phyloP scores from a whole-genome alignment of 2,797 vertebrate genomes.

The Chloroceryle inda region DNA sequence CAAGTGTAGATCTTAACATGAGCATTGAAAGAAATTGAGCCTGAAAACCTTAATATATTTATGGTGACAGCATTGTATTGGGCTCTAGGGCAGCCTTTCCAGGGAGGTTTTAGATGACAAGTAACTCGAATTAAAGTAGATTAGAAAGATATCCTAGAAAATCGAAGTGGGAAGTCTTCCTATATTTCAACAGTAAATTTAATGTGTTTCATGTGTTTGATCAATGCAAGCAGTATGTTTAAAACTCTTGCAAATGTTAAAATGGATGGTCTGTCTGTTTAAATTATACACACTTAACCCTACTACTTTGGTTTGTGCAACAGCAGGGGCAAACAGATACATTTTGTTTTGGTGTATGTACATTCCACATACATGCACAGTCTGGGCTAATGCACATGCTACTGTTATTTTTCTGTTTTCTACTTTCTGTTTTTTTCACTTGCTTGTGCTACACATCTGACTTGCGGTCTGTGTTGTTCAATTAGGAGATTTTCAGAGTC shows the following conservation, averaged over 20 bases:
- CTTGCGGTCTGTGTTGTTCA: neutral
- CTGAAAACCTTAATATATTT: neutral
- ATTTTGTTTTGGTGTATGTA: neutral
- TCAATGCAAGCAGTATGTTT: neutral
- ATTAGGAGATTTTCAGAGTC: conserved; percentile 9
- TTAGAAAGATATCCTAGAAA: neutral
- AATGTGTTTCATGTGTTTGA: neutral
- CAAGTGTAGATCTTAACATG: neutral
- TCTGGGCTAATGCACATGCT: neutral
- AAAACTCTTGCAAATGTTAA: neutral
- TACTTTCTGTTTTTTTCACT: neutral
- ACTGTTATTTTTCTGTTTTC: neutral
- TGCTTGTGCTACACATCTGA: neutral
- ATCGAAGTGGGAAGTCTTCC: neutral
- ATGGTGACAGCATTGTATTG: neutral
- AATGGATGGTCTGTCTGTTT: neutral
- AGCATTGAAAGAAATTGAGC: neutral
- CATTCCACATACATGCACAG: neutral
- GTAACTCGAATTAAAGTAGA: neutral
- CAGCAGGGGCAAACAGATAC: neutral
- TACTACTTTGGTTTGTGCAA: neutral
- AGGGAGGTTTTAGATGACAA: neutral
- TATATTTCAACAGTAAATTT: neutral
- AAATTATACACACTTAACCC: neutral
- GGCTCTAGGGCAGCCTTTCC: conserved; percentile 4